A percentile compares a stretch with the other conserved stretches of the same genome.
Conservation (phyloP, 2,888 invertebrate genomes). For the Cheiracanthium punctorium region DNA sequence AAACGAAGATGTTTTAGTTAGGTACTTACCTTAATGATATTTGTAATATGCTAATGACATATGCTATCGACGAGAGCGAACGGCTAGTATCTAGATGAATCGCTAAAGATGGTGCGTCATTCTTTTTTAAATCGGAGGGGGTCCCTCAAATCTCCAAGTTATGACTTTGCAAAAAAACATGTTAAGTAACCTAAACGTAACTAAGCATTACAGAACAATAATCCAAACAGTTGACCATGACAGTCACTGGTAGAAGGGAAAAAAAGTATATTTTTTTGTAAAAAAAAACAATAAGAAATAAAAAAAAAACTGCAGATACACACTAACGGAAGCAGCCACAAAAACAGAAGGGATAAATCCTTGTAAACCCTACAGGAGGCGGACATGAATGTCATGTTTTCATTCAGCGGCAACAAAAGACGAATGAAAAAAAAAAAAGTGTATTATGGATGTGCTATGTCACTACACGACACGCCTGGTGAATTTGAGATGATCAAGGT, state of each 20-base stretch:
- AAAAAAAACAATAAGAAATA: not conserved
- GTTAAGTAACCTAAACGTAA: no score
- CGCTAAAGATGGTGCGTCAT: no score
- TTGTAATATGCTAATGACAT: no score
- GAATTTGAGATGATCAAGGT: conserved; percentile 1
- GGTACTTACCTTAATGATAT: no score
- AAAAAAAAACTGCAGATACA: conserved; percentile 35
- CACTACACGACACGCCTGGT: conserved; percentile 23
- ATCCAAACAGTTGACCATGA: conserved; percentile 27
- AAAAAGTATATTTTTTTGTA: no score
- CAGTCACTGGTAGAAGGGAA: not conserved
- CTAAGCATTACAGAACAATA: no score
- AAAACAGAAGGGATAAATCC: conserved; percentile 41
- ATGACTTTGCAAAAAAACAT: no score
- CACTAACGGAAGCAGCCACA: conserved; percentile 36
- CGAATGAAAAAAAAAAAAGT: not conserved
- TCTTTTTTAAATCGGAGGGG: no score
- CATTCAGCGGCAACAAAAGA: conserved; percentile 52
- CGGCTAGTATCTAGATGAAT: no score
- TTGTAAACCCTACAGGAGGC: conserved; percentile 51
- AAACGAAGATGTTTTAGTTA: no score
- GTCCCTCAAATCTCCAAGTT: no score
- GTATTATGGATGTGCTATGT: conserved; percentile 15
- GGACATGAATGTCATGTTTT: conserved; percentile 57
- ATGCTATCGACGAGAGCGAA: no score